A percentile compares a stretch with the other conserved stretches of the same genome.
These are phyloP conservation scores for Engraulis encrasicolus DNA, from an alignment of 2,113 vertebrate genomes.

Conservation along the genomic window DNA sequence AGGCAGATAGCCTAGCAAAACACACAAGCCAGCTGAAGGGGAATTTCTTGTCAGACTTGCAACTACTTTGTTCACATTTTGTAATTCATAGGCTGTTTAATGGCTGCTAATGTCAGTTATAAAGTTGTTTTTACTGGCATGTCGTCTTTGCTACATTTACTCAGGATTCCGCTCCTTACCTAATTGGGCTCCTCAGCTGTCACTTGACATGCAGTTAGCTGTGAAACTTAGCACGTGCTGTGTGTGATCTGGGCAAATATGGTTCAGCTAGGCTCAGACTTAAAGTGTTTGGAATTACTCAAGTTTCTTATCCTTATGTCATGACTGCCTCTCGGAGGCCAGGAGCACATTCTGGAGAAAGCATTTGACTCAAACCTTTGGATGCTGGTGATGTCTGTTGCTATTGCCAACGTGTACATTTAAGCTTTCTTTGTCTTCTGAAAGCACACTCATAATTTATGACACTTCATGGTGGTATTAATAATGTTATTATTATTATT, in stretches of 20 bases:
- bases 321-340: background rate
- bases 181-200: background rate
- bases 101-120: background rate
- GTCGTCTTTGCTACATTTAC: background rate
- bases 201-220: background rate
- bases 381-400: background rate
- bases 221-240: background rate
- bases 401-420: background rate
- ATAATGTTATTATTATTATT: no score
- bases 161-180: background rate
- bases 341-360: background rate
- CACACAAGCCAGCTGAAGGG: background rate
- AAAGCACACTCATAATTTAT: no score
- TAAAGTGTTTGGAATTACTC: background rate
- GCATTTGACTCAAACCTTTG: background rate
- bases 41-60: background rate
- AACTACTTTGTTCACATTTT: background rate
- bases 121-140: background rate
- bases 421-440: no score
- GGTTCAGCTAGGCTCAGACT: background rate
- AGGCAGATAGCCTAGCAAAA: background rate
- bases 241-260: background rate
- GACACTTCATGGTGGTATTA: no score
- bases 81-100: background rate
- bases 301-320: background rate